Percentiles rank a stretch among this genome's conserved stretches.
phyloP scores from a whole-genome alignment of 2,888 invertebrate genomes.

The Cerceris rybyensis region DNA sequence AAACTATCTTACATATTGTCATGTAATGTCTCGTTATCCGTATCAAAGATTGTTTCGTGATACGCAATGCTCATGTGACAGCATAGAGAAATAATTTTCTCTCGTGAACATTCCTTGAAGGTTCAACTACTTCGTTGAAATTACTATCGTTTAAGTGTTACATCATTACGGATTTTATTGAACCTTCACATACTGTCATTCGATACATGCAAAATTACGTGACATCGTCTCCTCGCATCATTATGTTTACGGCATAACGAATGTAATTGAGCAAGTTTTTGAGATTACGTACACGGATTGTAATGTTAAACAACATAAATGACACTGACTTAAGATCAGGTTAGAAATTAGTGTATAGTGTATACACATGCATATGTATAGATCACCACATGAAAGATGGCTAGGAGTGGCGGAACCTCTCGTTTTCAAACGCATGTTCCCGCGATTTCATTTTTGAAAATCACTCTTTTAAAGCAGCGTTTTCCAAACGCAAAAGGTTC shows the following conservation, averaged over 20 bases:
- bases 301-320: not conserved
- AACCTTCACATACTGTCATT: constrained; percentile 20
- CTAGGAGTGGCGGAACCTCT: too few relatives aligned
- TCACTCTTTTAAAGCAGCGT: too few relatives aligned
- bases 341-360: constrained; percentile 6
- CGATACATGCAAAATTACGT: constrained; percentile 19
- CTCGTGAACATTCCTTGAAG: constrained; percentile 14
- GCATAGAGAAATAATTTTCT: constrained; percentile 12
- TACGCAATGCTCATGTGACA: not conserved
- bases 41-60: constrained; percentile 1
- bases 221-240: constrained; percentile 21
- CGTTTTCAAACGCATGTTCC: too few relatives aligned
- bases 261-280: not conserved
- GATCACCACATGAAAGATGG: too few relatives aligned
- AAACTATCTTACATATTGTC: constrained; percentile 13
- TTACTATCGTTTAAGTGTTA: constrained; percentile 27
- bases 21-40: constrained; percentile 1
- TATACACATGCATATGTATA: too few relatives aligned
- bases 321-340: constrained; percentile 13
- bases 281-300: not conserved
- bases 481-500: too few relatives aligned
- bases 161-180: constrained; percentile 30
- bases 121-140: constrained; percentile 12
- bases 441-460: too few relatives aligned
- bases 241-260: not conserved